Conservation (phyloP, 2,113 vertebrate species). For the Oreochromis spilurus region DNA sequence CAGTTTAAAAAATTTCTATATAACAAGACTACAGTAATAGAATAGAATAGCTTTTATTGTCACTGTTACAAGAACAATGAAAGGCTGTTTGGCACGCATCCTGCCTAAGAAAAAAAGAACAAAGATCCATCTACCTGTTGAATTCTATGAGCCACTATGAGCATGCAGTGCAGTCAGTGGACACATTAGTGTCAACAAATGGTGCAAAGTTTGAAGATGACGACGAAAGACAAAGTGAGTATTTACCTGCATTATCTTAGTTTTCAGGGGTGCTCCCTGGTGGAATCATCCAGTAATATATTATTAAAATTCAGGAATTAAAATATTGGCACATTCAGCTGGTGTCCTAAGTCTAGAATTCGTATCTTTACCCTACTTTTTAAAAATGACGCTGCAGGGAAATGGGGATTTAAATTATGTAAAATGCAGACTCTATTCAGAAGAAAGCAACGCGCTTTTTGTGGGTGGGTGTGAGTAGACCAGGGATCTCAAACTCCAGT, state of each 20-base stretch:
- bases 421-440: not conserved
- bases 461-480: not conserved
- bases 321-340: not conserved
- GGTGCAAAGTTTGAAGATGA: not conserved
- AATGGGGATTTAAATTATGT: accelerated
- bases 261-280: not conserved
- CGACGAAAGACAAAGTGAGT: accelerated
- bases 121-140: not conserved
- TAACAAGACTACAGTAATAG: not conserved
- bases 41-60: not conserved
- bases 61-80: not conserved
- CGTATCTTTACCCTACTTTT: not conserved
- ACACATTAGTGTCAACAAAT: not conserved
- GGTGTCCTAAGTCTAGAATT: not conserved
- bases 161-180: not conserved
- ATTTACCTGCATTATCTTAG: not conserved
- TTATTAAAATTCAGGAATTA: not conserved
- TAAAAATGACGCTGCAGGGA: not conserved
- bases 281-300: not conserved
- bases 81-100: accelerated
- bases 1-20: accelerated
- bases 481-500: accelerated
- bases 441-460: not conserved
- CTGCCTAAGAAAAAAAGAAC: not conserved
- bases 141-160: not conserved